Evolutionary conservation across 1,140 invertebrate species (phyloP), one percentile per base, ranked within the genome.

Genomic region (Cyrtorhinus lividipennis): DNA sequence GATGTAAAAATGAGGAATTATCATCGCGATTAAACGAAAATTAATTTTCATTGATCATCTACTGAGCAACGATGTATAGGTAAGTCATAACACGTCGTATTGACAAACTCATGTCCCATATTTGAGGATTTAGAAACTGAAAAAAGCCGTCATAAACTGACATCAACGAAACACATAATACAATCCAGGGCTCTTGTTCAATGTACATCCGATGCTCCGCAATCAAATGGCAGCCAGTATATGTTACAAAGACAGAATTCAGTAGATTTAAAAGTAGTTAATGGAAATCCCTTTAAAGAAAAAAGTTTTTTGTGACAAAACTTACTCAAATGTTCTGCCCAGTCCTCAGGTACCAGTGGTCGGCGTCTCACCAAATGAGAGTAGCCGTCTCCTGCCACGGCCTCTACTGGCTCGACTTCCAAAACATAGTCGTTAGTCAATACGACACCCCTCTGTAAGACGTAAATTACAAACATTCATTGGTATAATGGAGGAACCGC

Each of bases 361-460:
- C 27, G 20, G 27, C 59, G 27, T 45, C 24, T 27, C 10, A 61
- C 25, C 26, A 61, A 44, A 44, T 61, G 59, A 13, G 20, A 45
- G 20, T 44, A 20, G 22, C 23, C 25, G 24, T 5, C 20, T 61
- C 20, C 18, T 8, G 18, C 2, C 10, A 38, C 59, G 20, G 20
- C 45, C 25, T 61, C 26, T 18, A 44, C 25, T 27, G 59, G 59
- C 59, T 61, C 20, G 27, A 61, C 44, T 61, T 61, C 59, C 8
- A 61, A 20, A 38, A 45, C 45, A 23, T 30, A 61, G 2, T 61
- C n/a, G 20, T 61, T 24, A n/a, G 45, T 30, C 20, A 61, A 20
- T 18, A 61, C 25, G 18, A 61, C 22, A 38, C 59, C 59, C 13
- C 27, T 27, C 59, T 61, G 27, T 59, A 13, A 59, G 26, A 59